phyloP scores from a whole-genome alignment of 64 coral and sea anemone genomes.

The Stichodactyla helianthus region DNA sequence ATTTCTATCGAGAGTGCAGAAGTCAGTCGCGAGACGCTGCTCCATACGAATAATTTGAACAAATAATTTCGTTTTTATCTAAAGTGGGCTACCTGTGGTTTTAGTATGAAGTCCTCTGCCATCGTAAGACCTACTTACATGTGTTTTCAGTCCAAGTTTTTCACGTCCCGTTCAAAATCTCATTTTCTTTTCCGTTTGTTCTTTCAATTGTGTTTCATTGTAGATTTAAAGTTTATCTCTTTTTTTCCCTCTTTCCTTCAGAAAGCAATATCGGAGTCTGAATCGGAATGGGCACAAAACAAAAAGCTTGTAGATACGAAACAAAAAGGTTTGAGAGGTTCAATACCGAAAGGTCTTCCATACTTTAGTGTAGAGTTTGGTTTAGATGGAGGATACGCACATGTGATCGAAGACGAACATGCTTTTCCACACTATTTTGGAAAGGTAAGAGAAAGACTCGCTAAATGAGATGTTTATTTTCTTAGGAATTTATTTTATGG shows the following conservation, averaged over 20 bases:
- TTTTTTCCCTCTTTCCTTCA: slow-evolving; percentile 26
- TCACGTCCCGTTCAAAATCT: too few relatives aligned
- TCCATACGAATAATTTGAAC: too few relatives aligned
- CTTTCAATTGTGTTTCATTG: too few relatives aligned
- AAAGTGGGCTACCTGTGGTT: too few relatives aligned
- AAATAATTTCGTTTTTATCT: too few relatives aligned
- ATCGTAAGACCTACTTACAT: too few relatives aligned
- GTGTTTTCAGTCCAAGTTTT: too few relatives aligned
- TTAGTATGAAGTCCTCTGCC: too few relatives aligned
- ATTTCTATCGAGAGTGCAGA: too few relatives aligned
- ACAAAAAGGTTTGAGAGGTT: slow-evolving; percentile 68
- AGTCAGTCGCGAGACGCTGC: too few relatives aligned
- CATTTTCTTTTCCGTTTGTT: too few relatives aligned
- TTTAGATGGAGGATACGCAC: slow-evolving; percentile 94
- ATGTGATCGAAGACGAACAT: slow-evolving; percentile 90
- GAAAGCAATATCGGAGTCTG: slow-evolving; percentile 97
- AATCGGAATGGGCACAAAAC: slow-evolving; percentile 95
- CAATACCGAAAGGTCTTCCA: slow-evolving; percentile 80
- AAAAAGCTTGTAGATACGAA: slow-evolving; percentile 83
- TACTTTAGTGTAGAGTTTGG: slow-evolving; percentile 98
- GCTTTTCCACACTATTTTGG: slow-evolving; percentile 94
- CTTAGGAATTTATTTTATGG: too few relatives aligned
- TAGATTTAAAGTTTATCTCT: background rate
- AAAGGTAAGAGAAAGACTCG: slow-evolving; percentile 44
- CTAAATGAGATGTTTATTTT: background rate